phyloP scores from a whole-genome alignment of 1,140 invertebrate genomes.

The Procambarus clarkii region DNA sequence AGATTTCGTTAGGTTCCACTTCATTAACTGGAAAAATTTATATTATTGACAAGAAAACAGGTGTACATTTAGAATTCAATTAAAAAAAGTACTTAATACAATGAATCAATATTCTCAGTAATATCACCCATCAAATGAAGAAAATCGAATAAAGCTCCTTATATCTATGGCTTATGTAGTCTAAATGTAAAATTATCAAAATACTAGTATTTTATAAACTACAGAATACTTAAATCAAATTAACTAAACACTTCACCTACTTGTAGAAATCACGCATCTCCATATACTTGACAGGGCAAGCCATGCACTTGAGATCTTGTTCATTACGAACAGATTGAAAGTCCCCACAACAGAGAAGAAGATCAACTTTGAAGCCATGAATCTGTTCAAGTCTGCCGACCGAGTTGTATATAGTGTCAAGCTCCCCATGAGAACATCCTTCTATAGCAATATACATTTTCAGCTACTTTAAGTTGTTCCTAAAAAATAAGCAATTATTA shows the following conservation, averaged over 20 bases:
- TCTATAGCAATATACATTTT: conserved; percentile 95
- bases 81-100: no score
- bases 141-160: no score
- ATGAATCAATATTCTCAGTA: no score
- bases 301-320: conserved; percentile 85
- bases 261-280: conserved; percentile 96
- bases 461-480: not conserved
- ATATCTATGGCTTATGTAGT: no score
- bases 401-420: conserved; percentile 95
- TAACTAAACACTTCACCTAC: conserved; percentile 79
- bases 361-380: conserved; percentile 86
- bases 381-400: conserved; percentile 84
- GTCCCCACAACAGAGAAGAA: conserved; percentile 97
- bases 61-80: no score
- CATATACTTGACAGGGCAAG: conserved; percentile 94
- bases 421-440: conserved; percentile 97
- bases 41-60: no score
- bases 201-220: no score
- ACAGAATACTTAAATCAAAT: no score
- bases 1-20: no score
- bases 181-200: no score
- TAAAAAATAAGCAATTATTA: conserved; percentile 16
- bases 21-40: no score
- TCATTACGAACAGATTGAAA: conserved; percentile 86
- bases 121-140: no score